Base-by-base conservation (phyloP, 2,888 invertebrate species). In the Hybos culiciformis region DNA sequence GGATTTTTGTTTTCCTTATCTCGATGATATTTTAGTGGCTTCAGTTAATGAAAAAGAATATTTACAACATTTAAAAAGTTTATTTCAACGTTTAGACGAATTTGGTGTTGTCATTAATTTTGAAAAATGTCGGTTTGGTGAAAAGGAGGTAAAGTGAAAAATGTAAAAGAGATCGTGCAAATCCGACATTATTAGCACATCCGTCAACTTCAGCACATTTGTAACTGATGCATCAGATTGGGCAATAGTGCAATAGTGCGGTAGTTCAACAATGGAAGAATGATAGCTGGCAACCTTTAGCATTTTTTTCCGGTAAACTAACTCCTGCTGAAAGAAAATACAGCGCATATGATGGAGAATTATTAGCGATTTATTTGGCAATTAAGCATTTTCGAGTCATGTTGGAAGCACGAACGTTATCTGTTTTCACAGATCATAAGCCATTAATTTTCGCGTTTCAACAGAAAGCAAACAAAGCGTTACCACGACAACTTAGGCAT, bases 1-100 rank as follows among this genome's bases (percentile, higher is more conserved):
- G 3, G 5, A 33, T 15, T 33, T 33, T 11, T 5, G 8, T n/a
- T 33, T 33, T 17, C 17, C 15, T 15, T 57, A 56, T 42, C 23
- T 56, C 3, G 39, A 42, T 21, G 42, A 44, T n/a, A 42, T 44
- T 31, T 21, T 38, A 9, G 38, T 34, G n/a, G 43, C 38, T 6
- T 43, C 39, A 11, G 29, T 15, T 20, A 17, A n/a, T 3, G 37
- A 37, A 24, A 21, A 43, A 12, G 23, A 44, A 14, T 44, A 46
- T 23, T 6, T 26, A 18, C 5, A 31, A 9, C 41, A 46, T 41
- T 42, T 45, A 12, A 6, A 18, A 21, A 6, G n/a, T 17, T 14
- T 29, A 3, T 33, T 42, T 24, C 7, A 23, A 19, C 24, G 34
- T 14, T 14, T 42, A 11, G 9, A 18, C 12, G 18, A 37, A 9